A percentile compares a stretch with the other conserved stretches of the same genome.
Conservation (phyloP, 2,797 vertebrate species). For the Lacerta agilis region DNA sequence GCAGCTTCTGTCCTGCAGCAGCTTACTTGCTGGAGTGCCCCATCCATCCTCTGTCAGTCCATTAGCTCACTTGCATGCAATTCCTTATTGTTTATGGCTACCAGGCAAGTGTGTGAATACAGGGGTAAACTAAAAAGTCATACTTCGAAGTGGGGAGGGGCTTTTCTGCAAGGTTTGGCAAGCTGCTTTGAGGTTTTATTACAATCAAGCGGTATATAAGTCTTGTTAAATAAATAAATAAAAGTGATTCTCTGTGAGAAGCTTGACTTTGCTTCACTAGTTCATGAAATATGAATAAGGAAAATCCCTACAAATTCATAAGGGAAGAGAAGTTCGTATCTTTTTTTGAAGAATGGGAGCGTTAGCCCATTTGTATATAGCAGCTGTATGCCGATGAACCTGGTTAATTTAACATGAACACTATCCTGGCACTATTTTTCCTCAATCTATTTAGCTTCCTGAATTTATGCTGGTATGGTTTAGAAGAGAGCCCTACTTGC, state of each 20-base stretch:
- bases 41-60: background rate
- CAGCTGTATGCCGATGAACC: background rate
- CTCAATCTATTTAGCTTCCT: background rate
- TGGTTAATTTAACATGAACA: background rate
- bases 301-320: background rate
- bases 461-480: background rate
- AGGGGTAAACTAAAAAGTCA: background rate
- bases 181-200: too few relatives aligned
- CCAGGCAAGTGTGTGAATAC: background rate
- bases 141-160: background rate
- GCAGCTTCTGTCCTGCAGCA: too few relatives aligned
- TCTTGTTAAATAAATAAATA: too few relatives aligned
- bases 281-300: background rate
- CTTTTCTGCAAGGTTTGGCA: background rate
- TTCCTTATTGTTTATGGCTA: too few relatives aligned
- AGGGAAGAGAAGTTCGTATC: background rate
- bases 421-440: background rate
- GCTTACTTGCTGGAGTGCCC: background rate
- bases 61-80: background rate
- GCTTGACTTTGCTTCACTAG: background rate
- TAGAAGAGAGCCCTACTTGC: background rate
- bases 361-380: background rate
- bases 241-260: background rate
- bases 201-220: too few relatives aligned
- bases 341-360: background rate